These are phyloP conservation scores for Stigmatopora argus DNA, from an alignment of 2,113 vertebrate species.

Conservation along the genomic window DNA sequence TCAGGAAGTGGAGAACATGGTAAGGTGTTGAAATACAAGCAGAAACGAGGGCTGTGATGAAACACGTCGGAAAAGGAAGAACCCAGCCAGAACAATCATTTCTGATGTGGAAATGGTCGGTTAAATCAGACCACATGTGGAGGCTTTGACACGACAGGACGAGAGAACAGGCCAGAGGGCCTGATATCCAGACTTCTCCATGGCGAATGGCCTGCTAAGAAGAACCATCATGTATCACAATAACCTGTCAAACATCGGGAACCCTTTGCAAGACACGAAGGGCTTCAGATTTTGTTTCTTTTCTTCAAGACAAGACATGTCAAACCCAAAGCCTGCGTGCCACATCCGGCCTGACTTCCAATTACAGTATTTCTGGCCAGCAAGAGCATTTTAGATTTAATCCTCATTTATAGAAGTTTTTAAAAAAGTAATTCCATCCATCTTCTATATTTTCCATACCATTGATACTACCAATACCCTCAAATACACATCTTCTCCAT, in stretches of 20 bases:
- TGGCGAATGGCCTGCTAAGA: constrained; percentile 5
- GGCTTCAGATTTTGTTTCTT: constrained; percentile 17
- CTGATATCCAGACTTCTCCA: constrained; percentile 25
- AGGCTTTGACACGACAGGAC: constrained; percentile 32
- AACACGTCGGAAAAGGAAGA: constrained; percentile 53
- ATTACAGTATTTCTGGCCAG: not conserved
- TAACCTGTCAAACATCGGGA: constrained; percentile 21
- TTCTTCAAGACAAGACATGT: not conserved
- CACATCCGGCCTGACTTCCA: not conserved
- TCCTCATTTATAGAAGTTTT: not conserved
- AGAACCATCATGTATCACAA: constrained; percentile 13
- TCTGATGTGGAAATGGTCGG: constrained; percentile 61
- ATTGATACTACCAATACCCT: too few relatives aligned
- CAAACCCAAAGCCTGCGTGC: not conserved
- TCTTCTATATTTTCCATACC: not conserved
- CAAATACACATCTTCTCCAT: too few relatives aligned
- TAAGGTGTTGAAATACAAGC: constrained; percentile 60
- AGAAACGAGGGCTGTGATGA: constrained; percentile 53
- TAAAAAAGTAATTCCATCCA: not conserved
- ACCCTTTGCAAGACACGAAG: constrained; percentile 20
- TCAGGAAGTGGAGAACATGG: constrained; percentile 37
- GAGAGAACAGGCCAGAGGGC: constrained; percentile 16
- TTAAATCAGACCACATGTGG: constrained; percentile 62
- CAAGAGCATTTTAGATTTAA: not conserved
- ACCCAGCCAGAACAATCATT: constrained; percentile 49